Evolutionary conservation across 2,888 invertebrate genomes (phyloP), one percentile per base, ranked within the genome.

Genomic region (Microchrysa polita): DNA sequence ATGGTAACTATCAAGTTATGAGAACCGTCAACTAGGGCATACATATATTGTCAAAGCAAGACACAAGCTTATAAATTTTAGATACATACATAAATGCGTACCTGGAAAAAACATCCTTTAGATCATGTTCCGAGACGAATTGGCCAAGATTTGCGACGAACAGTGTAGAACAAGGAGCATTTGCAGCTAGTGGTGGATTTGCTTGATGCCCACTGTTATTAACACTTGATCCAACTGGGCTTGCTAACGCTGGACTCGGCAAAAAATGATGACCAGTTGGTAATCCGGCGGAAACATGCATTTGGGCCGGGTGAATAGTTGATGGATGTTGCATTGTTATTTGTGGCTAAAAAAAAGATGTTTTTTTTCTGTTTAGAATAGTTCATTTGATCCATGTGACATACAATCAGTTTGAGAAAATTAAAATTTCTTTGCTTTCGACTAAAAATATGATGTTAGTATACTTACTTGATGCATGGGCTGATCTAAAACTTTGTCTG

Each of bases 61-160:
- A n/a, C n/a, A n/a, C n/a, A n/a, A n/a, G n/a, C n/a, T n/a, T n/a
- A n/a, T n/a, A n/a, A n/a, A n/a, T n/a, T n/a, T n/a, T n/a, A n/a
- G n/a, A n/a, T n/a, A n/a, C 27, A 7, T 34, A 34, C 27, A 18
- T 4, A 22, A 78, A 7, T 34, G 4, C 88, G 87, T 86, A 97
- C 97, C 96, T 97, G 91, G 94, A 94, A 88, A 98, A 97, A 84
- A 98, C 93, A 87, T 97, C 97, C 89, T 97, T 97, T 80, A 98
- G 92, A 87, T 98, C 98, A 84, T 98, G 97, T 87, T 98, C 98
- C 79, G 96, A 96, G 82, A 97, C 97, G 86, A 95, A 96, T 87
- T 96, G 96, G 79, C 98, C 97, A 83, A 98, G 90, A 87, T 98
- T 98, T 83, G 98, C 98, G 83, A 98, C 97, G 88, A 98, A 98